Base-by-base conservation (phyloP, 2,888 invertebrate genomes). In the Andrena minutula region DNA sequence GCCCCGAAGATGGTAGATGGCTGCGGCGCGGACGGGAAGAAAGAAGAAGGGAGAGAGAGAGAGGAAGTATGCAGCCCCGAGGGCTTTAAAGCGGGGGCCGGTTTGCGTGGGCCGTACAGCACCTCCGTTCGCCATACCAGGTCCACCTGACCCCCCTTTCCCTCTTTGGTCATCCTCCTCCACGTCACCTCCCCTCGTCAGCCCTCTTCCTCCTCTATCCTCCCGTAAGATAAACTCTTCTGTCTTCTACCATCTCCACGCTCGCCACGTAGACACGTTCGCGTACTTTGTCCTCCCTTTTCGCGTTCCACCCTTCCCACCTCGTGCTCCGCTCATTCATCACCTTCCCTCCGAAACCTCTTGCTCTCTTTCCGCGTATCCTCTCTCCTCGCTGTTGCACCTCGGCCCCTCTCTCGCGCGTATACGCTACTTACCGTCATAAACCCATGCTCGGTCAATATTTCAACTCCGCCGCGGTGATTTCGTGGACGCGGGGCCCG, bases 51-150 rank as follows among this genome's bases (percentile, higher is more conserved):
- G 70, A 71, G 64, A 73, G 47, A 28, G 66, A 51, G 61, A 60
- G 74, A 75, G 83, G 74, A 72, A 78, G 88, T 80, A 79, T 71
- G 78, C 75, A 77, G 82, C 86, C 88, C 87, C 63, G 79, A 83
- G 87, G 90, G 86, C 79, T 82, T 84, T 73, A 81, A 85, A 86
- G 87, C 85, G 86, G 89, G 81, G 91, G 90, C 91, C 89, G 87
- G 89, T 90, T 91, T 91, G 92, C 92, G 92, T 92, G 92, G 92
- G 92, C 84, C 86, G 90, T 73, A 85, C 89, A 87, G 90, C 90
- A 92, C 91, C 91, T 90, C 89, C 75, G 91, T 89, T 91, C 88
- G 76, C 81, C 86, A 81, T 88, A 83, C 82, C 88, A 74, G 79
- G 68, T 79, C 73, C 86, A 85, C 80, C 89, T 87, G 87, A 86